Base-by-base conservation (phyloP, 2,888 invertebrate genomes). In the Copidosoma aretas region DNA sequence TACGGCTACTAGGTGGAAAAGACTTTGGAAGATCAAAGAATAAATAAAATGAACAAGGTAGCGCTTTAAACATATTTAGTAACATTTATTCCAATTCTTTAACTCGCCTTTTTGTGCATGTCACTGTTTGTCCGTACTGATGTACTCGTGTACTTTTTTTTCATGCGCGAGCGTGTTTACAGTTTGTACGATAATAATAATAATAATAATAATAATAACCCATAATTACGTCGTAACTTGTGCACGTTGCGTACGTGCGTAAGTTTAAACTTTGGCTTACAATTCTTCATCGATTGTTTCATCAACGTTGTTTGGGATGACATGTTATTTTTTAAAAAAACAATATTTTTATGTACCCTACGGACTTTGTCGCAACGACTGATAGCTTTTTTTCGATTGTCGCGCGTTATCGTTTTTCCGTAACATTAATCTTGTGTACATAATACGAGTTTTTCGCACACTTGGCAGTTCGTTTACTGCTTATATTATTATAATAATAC, bases 81-180 rank as follows among this genome's bases (percentile, higher is more conserved):
- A 80, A 80, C 80, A 80, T 80, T 80, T 80, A 80, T 80, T 80
- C 78, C 77, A 79, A 80, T 79, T 77, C 74, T 76, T 77, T 75
- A 79, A 77, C 77, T 61, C 60, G 64, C 67, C 71, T 70, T 63
- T 49, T 57, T 51, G 68, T 62, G 56, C 22, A 61, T 69, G 22
- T 43, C 51, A 43, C 51, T 64, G 63, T 24, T 54, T 60, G 21
- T 46, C 17, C 43, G 8, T 32, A 32, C 49, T 1, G 22, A 56
- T 15, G 14, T 21, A 39, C 39, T 41, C 3, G 10, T n/a, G 49
- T 64, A 3, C 41, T 62, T 21, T 46, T 59, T n/a, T 60, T 24
- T 43, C 51, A 25, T 53, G 54, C 24, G 59, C 56, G 60, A 62
- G 63, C 52, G 59, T 62, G 67, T 53, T 60, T 67, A 62, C 64